Evolutionary conservation across 2,113 vertebrate genomes (phyloP).

Genomic region (Hiodon alosoides): DNA sequence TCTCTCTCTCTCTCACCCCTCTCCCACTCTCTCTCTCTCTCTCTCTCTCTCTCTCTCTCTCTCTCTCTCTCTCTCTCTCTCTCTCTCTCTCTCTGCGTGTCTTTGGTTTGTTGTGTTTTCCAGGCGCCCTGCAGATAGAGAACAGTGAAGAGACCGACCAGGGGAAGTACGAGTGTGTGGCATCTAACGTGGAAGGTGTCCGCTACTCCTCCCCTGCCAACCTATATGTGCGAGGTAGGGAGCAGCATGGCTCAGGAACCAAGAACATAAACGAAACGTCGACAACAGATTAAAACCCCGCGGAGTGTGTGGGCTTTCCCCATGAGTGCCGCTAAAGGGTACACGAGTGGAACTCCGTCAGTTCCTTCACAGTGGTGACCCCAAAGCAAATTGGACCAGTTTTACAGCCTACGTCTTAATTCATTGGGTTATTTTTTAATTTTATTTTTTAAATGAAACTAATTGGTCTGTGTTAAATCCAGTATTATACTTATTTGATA

Average conservation of each 20-base stretch:
- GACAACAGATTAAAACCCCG: too few relatives aligned
- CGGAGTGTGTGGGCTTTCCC: too few relatives aligned
- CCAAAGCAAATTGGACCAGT: neutral
- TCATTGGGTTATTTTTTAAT: too few relatives aligned
- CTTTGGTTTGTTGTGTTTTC: slow-evolving; percentile 40
- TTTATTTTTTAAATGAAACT: too few relatives aligned
- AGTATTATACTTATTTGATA: too few relatives aligned
- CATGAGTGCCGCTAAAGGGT: neutral
- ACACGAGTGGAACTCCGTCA: neutral
- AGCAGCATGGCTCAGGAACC: slow-evolving; percentile 56
- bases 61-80: slow-evolving; percentile 33
- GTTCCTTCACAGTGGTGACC: neutral
- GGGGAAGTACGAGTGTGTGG: slow-evolving; percentile 98
- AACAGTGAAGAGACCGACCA: slow-evolving; percentile 98
- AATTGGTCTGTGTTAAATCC: too few relatives aligned
- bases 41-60: slow-evolving; percentile 16
- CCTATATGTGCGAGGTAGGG: slow-evolving; percentile 99
- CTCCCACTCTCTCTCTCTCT: slow-evolving; percentile 10
- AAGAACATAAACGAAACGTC: slow-evolving; percentile 21
- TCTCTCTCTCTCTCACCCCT: slow-evolving; percentile 30
- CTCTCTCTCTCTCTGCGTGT: slow-evolving; percentile 34
- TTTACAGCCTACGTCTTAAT: too few relatives aligned
- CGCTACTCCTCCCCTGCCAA: slow-evolving; percentile 97
- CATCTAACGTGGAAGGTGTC: slow-evolving; percentile 92
- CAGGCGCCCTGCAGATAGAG: slow-evolving; percentile 97